Base-by-base conservation (phyloP, 2,888 invertebrate species). In the Crossocerus cetratus region DNA sequence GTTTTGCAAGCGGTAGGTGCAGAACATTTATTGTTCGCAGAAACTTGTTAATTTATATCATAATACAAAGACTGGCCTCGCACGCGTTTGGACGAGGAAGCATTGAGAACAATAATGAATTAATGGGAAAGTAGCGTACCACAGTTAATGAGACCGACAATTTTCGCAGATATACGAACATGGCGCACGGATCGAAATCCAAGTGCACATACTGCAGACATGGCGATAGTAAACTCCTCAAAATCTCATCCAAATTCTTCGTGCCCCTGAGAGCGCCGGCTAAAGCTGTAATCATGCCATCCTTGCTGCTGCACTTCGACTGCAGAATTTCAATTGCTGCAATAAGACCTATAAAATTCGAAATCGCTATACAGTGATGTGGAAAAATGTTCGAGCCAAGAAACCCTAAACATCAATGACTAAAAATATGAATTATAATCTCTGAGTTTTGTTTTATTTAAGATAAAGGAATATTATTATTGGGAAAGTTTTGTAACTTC, bases 231-330 rank as follows among this genome's bases (percentile, higher is more conserved):
- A 83, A 53, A 45, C 71, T 76, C 16, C 71, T 62, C 3, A 68
- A 65, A 11, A 83, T 72, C 21, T 70, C 69, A 21, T 77, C 80
- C 49, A 74, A 55, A 21, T 73, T 58, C 11, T 65, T 69, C 13
- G 69, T 69, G 44, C 76, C 75, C 45, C 65, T 72, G n/a, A 83
- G 61, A 56, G 70, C 77, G 20, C 66, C 69, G 5, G 78, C 80
- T 22, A 83, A 66, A 8, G 72, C 67, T 1, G 78, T 72, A 23
- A 83, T 82, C 72, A 83, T 77, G 18, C 75, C 72, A 5, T 83
- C 75, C 55, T 81, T 80, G 23, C 63, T 73, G 32, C 73, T 76
- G 69, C 78, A 83, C 57, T 81, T 80, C 14, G 60, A 62, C 62
- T 67, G 78, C 18, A 83, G 74, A n/a, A 76, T 56, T 45, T 76